These are phyloP conservation scores for Drosophila ustulata DNA, from an alignment of 2,888 invertebrate species.

Conservation along the genomic window DNA sequence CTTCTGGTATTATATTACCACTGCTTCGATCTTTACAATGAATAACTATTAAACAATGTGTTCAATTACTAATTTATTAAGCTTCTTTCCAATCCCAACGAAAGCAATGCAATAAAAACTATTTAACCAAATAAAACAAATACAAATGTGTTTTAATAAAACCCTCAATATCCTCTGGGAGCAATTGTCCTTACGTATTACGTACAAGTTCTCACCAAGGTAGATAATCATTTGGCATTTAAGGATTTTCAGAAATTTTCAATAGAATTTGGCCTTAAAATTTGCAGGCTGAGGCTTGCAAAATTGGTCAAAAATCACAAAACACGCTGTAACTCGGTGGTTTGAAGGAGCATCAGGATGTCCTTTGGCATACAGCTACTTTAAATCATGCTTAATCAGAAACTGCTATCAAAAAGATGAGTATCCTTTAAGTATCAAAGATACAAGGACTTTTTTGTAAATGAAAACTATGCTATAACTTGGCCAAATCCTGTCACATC, in stretches of 20 bases:
- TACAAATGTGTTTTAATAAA: background rate
- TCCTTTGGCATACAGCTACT: background rate
- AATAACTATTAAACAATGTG: constrained; percentile 35
- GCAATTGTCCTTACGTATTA: too few species aligned
- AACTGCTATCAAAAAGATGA: background rate
- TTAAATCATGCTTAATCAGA: background rate
- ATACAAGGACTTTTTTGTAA: background rate
- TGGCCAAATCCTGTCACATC: background rate
- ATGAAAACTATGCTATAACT: background rate
- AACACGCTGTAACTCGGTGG: background rate
- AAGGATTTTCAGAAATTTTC: background rate
- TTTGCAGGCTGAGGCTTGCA: background rate
- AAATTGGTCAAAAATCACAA: background rate
- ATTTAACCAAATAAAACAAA: constrained; percentile 34
- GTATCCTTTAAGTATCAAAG: background rate
- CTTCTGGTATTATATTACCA: background rate
- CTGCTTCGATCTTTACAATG: background rate
- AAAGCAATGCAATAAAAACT: constrained; percentile 45
- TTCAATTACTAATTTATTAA: constrained; percentile 54
- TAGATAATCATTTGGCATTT: too few species aligned
- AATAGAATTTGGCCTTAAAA: background rate
- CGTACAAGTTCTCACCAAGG: too few species aligned
- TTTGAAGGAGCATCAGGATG: background rate
- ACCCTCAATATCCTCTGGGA: background rate
- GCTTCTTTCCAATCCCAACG: constrained; percentile 49